A percentile compares a stretch with the other conserved stretches of the same genome.
Conservation (phyloP, 2,797 vertebrate genomes). For the Danio aesculapii region DNA sequence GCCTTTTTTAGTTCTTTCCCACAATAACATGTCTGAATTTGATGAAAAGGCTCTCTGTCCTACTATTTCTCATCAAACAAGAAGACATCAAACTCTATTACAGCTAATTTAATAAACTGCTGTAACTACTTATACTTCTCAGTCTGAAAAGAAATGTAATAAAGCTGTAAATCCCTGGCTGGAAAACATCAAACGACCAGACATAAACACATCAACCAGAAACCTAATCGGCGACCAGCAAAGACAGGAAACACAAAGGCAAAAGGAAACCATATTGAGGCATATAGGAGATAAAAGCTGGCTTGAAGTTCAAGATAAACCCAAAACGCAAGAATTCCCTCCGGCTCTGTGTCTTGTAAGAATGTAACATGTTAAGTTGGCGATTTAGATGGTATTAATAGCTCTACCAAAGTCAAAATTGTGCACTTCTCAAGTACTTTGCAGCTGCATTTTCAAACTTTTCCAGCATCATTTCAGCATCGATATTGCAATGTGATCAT, state of each 20-base stretch:
- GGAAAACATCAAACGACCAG: slow-evolving; percentile 16
- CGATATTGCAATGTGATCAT: too few relatives aligned
- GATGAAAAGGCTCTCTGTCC: neutral
- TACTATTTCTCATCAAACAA: neutral
- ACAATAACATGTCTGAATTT: neutral
- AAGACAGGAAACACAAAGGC: slow-evolving; percentile 32
- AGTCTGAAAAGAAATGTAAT: neutral
- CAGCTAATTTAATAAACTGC: neutral
- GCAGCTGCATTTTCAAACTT: too few relatives aligned
- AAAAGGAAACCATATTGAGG: slow-evolving; percentile 36
- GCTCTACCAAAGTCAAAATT: neutral
- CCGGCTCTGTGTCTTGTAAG: slow-evolving; percentile 42
- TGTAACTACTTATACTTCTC: neutral
- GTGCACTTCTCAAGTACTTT: too few relatives aligned
- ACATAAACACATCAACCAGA: slow-evolving; percentile 16
- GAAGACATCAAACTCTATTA: neutral
- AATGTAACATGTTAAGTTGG: neutral
- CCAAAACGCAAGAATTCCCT: neutral
- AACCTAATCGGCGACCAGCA: slow-evolving; percentile 21
- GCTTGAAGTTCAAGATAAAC: slow-evolving; percentile 51
- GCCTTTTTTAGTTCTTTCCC: neutral
- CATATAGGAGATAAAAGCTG: slow-evolving; percentile 51
- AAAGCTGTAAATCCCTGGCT: neutral
- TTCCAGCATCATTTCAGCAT: too few relatives aligned
- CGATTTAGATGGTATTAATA: neutral